Evolutionary conservation across 1,140 invertebrate species (phyloP).

Genomic region (Drosophila cardini): DNA sequence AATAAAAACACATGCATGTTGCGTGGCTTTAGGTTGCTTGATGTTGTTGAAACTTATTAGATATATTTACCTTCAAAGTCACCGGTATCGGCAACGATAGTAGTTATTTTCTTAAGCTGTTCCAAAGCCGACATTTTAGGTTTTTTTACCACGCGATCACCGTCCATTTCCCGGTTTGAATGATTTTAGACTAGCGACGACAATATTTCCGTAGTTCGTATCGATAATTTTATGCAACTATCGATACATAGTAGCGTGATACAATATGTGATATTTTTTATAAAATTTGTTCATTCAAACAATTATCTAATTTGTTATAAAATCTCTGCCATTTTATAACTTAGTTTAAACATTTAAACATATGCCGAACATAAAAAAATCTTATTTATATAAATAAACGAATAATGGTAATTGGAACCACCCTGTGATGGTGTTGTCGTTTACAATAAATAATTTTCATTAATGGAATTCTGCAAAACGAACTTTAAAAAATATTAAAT

Average conservation of each 20-base stretch:
- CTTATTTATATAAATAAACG: background rate
- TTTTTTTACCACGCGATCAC: conserved; percentile 57
- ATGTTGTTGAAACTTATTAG: background rate
- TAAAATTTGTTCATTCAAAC: no score
- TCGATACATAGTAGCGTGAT: no score
- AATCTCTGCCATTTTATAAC: no score
- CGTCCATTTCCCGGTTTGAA: conserved; percentile 46
- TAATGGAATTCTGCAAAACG: no score
- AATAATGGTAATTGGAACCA: background rate
- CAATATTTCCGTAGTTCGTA: background rate
- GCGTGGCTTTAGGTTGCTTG: background rate
- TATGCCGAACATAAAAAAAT: no score
- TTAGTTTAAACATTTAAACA: no score
- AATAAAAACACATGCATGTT: conserved; percentile 5
- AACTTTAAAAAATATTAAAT: no score
- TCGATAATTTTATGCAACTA: background rate
- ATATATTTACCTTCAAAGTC: conserved; percentile 91
- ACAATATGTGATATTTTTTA: no score
- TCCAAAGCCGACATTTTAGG: conserved; percentile 57
- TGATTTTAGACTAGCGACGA: background rate
- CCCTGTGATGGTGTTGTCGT: background rate
- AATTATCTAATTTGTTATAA: no score
- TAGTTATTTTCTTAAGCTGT: conserved; percentile 92
- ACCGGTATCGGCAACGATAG: conserved; percentile 98
- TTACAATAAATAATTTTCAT: background rate